Conservation (phyloP, 2,797 vertebrate species). For the Leuciscus waleckii region DNA sequence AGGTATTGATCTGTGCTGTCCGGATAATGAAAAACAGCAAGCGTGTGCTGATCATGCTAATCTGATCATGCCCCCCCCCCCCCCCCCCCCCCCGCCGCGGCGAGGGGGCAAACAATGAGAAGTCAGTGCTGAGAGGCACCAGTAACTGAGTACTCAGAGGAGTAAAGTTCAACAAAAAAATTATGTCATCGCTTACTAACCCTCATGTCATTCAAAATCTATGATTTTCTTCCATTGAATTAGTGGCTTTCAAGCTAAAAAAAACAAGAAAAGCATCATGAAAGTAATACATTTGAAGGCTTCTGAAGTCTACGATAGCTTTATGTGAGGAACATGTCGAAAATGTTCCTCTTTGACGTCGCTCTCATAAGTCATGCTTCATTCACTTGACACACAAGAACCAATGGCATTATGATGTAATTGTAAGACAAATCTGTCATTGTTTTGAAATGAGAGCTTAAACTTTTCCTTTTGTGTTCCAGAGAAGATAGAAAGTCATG, state of each 20-base stretch:
- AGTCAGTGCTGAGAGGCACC: slow-evolving; percentile 21
- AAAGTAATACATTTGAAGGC: neutral
- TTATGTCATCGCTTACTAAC: neutral
- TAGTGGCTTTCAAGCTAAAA: neutral
- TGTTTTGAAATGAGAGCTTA: neutral
- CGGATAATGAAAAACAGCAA: slow-evolving; percentile 49
- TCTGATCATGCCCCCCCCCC: slow-evolving; percentile 31
- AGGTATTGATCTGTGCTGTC: slow-evolving; percentile 48
- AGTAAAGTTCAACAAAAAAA: neutral
- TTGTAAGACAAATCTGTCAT: neutral
- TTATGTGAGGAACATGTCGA: neutral
- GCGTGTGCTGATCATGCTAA: slow-evolving; percentile 55
- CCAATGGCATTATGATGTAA: neutral
- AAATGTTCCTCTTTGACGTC: neutral
- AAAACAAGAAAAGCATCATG: neutral
- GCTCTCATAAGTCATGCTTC: neutral
- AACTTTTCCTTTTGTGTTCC: neutral
- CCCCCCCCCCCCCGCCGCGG: too few relatives aligned
- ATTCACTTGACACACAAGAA: neutral
- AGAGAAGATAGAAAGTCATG: neutral
- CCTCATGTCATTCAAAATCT: neutral
- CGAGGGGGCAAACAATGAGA: too few relatives aligned
- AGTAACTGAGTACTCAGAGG: neutral
- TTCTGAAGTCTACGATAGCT: neutral
- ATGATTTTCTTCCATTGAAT: neutral